Base-by-base conservation (phyloP, 1,140 invertebrate genomes). In the Calosoma granatense region DNA sequence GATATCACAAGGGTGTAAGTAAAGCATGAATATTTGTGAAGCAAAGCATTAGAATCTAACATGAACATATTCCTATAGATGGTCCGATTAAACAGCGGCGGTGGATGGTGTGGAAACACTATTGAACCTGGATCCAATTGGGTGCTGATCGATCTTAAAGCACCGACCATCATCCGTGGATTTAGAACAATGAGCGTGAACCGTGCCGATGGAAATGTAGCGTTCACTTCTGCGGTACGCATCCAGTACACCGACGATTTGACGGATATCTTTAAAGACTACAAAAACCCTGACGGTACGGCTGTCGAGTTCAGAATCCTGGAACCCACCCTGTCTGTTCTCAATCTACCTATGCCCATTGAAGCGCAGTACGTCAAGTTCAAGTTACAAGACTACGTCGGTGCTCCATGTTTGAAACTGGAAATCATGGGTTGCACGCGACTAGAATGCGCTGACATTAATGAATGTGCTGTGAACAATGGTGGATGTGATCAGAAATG, bases 401-500 rank as follows among this genome's bases (percentile, higher is more conserved):
- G 81, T 1, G 90, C 90, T 2, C 93, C 92, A 1, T 97, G 94
- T 65, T 72, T 96, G 55, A 89, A 92, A 70, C 67, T 97, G 30
- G 94, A 97, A 78, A 78, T 96, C 15, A 93, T 96, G 86, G 94
- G 93, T 4, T 97, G 93, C 71, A 89, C 88, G 0, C 78, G 91
- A 60, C 77, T 94, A 60, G 92, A 94, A 65, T 97, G 94, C 69
- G 78, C 80, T 9, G 94, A 97, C 70, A 84, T 95, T 22, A 96
- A 97, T 67, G 94, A 98, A 72, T 98, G 94, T 72, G 78, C 79
- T 52, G 78, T 77, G 17, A 85, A 88, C 58, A 97, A 97, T 70
- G 94, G 94, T 6, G 92, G 91, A 17, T 97, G 94, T 72, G 88
- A 96, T 66, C 92, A 95, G 66, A 92, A 93, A 72, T 96, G 93